Percentiles rank a stretch among this genome's conserved stretches.
phyloP scores from a whole-genome alignment of 1,140 invertebrate genomes.

The Thalassaphorura encarpata region DNA sequence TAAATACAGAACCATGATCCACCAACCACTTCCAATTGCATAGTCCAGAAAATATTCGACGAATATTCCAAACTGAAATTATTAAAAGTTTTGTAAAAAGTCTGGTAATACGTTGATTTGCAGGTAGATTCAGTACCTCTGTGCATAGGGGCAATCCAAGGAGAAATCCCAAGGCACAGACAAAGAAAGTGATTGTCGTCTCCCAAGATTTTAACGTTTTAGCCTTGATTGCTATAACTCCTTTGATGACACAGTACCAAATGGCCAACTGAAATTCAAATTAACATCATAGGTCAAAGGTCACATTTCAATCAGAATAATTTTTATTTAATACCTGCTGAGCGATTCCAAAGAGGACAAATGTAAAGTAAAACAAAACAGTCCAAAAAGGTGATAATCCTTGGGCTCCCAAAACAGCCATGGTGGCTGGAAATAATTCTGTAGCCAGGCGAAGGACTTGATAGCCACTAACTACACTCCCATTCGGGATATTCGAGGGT shows the following conservation, averaged over 20 bases:
- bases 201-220: conserved; percentile 62
- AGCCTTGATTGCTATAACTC: conserved; percentile 64
- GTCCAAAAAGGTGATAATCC: conserved; percentile 74
- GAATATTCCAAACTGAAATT: conserved; percentile 62
- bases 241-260: conserved; percentile 71
- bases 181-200: conserved; percentile 74
- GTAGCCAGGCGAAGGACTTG: conserved; percentile 67
- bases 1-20: conserved; percentile 67
- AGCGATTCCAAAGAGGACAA: conserved; percentile 74
- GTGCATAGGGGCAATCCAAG: conserved; percentile 80
- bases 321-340: conserved; percentile 54
- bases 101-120: neutral
- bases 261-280: conserved; percentile 52
- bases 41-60: conserved; percentile 77
- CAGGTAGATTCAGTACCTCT: conserved; percentile 51
- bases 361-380: conserved; percentile 69
- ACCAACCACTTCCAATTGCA: conserved; percentile 70
- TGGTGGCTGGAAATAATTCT: conserved; percentile 58
- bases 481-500: conserved; percentile 36
- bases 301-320: neutral
- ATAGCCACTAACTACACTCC: conserved; percentile 34
- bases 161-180: conserved; percentile 68
- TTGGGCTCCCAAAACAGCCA: conserved; percentile 1
- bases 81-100: conserved; percentile 4
- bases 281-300: conserved; percentile 17